Percentiles rank a stretch among this genome's conserved stretches.
Conservation (phyloP, 1,140 invertebrate species). For the Tribolium madens region DNA sequence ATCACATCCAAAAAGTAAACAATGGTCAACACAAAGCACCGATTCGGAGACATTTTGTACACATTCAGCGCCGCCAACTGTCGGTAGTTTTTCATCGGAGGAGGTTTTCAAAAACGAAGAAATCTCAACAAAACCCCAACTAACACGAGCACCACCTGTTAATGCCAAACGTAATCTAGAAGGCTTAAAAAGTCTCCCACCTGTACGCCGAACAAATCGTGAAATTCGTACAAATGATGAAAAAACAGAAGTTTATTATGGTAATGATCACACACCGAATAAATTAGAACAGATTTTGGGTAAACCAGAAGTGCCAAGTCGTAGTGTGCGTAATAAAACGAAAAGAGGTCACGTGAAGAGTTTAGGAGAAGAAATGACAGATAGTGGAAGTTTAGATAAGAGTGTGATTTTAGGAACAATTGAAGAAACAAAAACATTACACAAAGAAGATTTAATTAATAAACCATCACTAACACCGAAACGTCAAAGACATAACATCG, state of each 20-base stretch:
- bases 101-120: slow-evolving; percentile 51
- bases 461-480: slow-evolving; percentile 65
- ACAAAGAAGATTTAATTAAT: slow-evolving; percentile 36
- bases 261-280: slow-evolving; percentile 58
- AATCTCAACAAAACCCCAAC: slow-evolving; percentile 49
- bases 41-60: slow-evolving; percentile 59
- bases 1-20: slow-evolving; percentile 48
- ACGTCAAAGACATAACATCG: slow-evolving; percentile 67
- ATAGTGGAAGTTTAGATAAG: slow-evolving; percentile 58
- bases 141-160: slow-evolving; percentile 50
- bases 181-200: slow-evolving; percentile 66
- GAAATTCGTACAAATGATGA: slow-evolving; percentile 50
- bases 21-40: slow-evolving; percentile 61
- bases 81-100: slow-evolving; percentile 47
- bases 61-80: slow-evolving; percentile 58
- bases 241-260: slow-evolving; percentile 55
- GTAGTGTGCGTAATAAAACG: slow-evolving; percentile 57
- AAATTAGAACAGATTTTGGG: slow-evolving; percentile 63
- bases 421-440: slow-evolving; percentile 56
- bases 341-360: slow-evolving; percentile 63
- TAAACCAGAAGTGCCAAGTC: slow-evolving; percentile 60
- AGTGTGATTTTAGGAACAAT: slow-evolving; percentile 63
- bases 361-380: slow-evolving; percentile 65
- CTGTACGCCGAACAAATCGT: slow-evolving; percentile 62
- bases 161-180: slow-evolving; percentile 46